Conservation (phyloP, 2,888 invertebrate genomes). For the Aphrophora alni region DNA sequence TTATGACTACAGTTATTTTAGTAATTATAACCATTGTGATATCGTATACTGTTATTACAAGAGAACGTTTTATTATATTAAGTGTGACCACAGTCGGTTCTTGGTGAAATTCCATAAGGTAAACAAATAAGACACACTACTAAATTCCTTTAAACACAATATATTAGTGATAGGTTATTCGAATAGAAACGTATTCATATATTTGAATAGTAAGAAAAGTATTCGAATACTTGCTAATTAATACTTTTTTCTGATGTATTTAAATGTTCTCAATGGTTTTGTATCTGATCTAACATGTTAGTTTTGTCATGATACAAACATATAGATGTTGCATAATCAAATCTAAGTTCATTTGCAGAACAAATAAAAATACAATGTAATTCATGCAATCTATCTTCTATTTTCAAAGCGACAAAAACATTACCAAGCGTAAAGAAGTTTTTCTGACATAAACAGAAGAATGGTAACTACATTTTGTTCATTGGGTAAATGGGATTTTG, state of each 20-base stretch:
- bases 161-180: no score
- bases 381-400: constrained; percentile 13
- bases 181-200: no score
- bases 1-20: no score
- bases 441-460: constrained; percentile 30
- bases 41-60: no score
- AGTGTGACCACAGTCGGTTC: no score
- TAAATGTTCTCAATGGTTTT: constrained; percentile 19
- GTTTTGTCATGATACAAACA: constrained; percentile 23
- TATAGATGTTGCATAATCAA: constrained; percentile 15
- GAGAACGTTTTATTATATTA: no score
- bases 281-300: constrained; percentile 17
- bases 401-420: constrained; percentile 11
- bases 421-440: constrained; percentile 17
- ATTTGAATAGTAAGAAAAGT: no score
- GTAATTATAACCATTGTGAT: no score
- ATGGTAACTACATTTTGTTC: constrained; percentile 41
- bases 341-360: constrained; percentile 18
- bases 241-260: constrained; percentile 24
- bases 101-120: no score
- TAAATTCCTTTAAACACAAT: no score
- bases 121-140: no score
- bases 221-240: no score
- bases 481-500: constrained; percentile 42
- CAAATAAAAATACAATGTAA: constrained; percentile 26